Evolutionary conservation across 2,113 vertebrate genomes (phyloP).

Genomic region (Xenopus laevis): DNA sequence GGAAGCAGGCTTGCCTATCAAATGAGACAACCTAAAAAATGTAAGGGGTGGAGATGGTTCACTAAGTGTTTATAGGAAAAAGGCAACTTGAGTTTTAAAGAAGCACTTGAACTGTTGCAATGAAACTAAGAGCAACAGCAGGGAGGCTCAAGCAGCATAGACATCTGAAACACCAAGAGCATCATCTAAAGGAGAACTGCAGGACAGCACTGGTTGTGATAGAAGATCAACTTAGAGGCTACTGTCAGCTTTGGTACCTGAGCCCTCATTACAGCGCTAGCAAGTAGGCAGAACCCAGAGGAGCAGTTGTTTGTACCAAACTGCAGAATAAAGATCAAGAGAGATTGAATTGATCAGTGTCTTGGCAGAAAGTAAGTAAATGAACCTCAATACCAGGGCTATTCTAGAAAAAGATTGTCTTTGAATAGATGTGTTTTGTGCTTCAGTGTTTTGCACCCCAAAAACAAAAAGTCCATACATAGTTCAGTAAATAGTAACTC

Average conservation of each 20-base stretch:
- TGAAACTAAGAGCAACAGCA: slow-evolving; percentile 30
- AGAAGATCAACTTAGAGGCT: neutral
- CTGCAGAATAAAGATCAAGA: neutral
- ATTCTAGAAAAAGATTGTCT: no score
- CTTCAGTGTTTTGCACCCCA: no score
- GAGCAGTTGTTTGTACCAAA: neutral
- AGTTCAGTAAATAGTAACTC: no score
- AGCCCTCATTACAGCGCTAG: neutral
- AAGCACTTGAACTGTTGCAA: slow-evolving; percentile 34
- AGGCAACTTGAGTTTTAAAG: slow-evolving; percentile 39
- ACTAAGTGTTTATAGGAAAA: slow-evolving; percentile 22
- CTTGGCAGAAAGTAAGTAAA: no score
- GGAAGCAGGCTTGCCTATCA: neutral
- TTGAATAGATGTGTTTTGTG: no score
- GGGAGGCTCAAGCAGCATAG: slow-evolving; percentile 1
- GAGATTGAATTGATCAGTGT: neutral
- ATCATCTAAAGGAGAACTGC: neutral
- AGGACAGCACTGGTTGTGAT: neutral
- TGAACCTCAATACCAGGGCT: no score
- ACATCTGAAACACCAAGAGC: neutral
- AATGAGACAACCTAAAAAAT: neutral
- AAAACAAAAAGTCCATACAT: no score
- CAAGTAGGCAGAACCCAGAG: neutral
- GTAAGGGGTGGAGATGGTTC: slow-evolving; percentile 4
- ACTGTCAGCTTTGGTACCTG: neutral